Percentiles rank a stretch among this genome's conserved stretches.
Evolutionary conservation across 1,140 invertebrate species (phyloP).

Genomic region (Oreohelix idahoensis): DNA sequence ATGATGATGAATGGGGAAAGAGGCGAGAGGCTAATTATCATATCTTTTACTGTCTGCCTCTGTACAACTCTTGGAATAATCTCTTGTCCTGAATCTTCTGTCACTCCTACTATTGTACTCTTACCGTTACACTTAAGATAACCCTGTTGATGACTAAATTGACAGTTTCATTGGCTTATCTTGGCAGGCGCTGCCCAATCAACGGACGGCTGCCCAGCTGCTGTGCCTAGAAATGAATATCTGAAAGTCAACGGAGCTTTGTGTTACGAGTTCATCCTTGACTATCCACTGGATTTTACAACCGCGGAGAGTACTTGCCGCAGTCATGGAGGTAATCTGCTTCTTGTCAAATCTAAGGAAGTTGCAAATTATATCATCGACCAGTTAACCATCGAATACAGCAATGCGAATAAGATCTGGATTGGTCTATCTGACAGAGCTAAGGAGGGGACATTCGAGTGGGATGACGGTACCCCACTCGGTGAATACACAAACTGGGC

Average conservation of each 20-base stretch:
- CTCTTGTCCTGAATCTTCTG: too few species aligned
- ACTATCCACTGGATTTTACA: too few species aligned
- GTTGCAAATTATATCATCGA: neutral
- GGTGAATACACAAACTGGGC: slow-evolving; percentile 14
- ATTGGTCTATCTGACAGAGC: slow-evolving; percentile 2
- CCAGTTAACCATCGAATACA: neutral
- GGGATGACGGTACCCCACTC: neutral
- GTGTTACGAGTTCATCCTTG: slow-evolving; percentile 5
- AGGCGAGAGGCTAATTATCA: too few species aligned
- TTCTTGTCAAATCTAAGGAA: slow-evolving; percentile 7
- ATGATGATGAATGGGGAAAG: too few species aligned
- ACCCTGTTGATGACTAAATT: too few species aligned
- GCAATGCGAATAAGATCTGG: neutral
- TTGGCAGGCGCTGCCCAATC: neutral
- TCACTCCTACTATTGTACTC: too few species aligned
- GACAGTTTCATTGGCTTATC: neutral
- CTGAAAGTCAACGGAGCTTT: neutral
- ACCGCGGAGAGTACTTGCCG: neutral
- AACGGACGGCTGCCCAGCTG: neutral
- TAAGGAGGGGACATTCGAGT: neutral
- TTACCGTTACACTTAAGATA: too few species aligned
- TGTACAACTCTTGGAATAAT: too few species aligned
- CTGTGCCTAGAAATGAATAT: neutral
- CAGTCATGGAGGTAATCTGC: neutral
- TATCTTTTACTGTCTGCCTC: too few species aligned